These are phyloP conservation scores for Nemopilema nomurai DNA, from an alignment of 30 jellyfish, hydroid and myxozoan species.

Conservation along the genomic window DNA sequence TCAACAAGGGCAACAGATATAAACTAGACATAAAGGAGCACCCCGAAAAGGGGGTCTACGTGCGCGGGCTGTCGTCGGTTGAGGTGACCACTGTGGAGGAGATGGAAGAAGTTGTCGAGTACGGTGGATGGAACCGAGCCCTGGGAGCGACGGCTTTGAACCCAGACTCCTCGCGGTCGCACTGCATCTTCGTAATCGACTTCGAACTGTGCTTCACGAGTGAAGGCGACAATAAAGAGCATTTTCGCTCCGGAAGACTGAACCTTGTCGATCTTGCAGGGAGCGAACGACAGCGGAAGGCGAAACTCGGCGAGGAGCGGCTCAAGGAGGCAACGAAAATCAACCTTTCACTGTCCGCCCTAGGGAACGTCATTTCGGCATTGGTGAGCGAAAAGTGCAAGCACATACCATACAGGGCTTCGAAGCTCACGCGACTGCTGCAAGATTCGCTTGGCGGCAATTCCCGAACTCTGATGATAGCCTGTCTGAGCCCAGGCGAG, in stretches of 20 bases:
- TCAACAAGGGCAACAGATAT: conserved; percentile 78
- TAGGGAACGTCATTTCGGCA: conserved; percentile 97
- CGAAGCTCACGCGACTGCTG: conserved; percentile 88
- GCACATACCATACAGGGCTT: conserved; percentile 97
- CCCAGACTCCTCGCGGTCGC: conserved; percentile 99
- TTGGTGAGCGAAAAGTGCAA: conserved; percentile 86
- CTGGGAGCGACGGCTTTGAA: conserved; percentile 94
- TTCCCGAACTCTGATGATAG: conserved; percentile 94
- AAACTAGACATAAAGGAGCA: conserved; percentile 93
- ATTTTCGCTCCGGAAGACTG: conserved; percentile 92
- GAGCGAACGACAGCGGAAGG: conserved; percentile 96
- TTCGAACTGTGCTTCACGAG: conserved; percentile 92
- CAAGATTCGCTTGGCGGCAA: conserved; percentile 99
- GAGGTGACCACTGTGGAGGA: conserved; percentile 98
- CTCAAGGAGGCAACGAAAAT: conserved; percentile 95
- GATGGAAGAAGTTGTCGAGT: conserved; percentile 97
- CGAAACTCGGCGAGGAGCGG: conserved; percentile 89
- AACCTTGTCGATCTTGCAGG: conserved; percentile 97
- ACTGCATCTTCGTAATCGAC: conserved; percentile 89
- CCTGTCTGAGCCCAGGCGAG: conserved; percentile 97
- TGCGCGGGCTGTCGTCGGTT: conserved; percentile 83
- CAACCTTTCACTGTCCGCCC: conserved; percentile 91
- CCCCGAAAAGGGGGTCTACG: conserved; percentile 97
- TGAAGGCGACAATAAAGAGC: conserved; percentile 82
- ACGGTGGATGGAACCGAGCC: conserved; percentile 98